These are phyloP conservation scores for Erebia palarica DNA, from an alignment of 2,888 invertebrate genomes.

Conservation along the genomic window DNA sequence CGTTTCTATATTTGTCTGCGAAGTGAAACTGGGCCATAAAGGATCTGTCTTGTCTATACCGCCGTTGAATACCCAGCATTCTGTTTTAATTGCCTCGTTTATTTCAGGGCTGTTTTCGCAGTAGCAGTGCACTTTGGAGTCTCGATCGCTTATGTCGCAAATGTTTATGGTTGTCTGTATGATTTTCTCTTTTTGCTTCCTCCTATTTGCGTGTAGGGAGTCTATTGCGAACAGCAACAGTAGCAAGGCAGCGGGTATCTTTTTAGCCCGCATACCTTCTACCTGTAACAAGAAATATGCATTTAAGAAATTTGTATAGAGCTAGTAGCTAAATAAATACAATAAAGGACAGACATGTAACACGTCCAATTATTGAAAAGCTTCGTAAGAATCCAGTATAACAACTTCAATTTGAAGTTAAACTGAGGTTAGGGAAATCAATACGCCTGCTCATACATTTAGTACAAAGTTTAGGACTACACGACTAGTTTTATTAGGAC, in stretches of 20 bases:
- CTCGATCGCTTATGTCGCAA: conserved; percentile 80
- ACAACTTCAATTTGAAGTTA: too few relatives aligned
- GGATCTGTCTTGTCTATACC: conserved; percentile 86
- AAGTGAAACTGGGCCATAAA: conserved; percentile 88
- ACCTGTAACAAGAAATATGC: conserved; percentile 64
- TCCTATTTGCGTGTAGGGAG: conserved; percentile 71
- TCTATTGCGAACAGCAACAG: conserved; percentile 77
- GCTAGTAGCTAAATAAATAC: too few relatives aligned
- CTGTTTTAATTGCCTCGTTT: conserved; percentile 85
- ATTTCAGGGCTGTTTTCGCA: conserved; percentile 83
- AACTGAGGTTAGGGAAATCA: too few relatives aligned
- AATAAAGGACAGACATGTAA: too few relatives aligned
- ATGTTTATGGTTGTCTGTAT: conserved; percentile 70
- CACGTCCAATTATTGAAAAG: too few relatives aligned
- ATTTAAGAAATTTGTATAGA: not conserved
- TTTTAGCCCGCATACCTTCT: conserved; percentile 79
- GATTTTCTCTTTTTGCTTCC: conserved; percentile 72
- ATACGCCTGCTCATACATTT: too few relatives aligned
- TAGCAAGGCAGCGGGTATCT: conserved; percentile 77
- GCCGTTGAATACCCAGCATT: conserved; percentile 89
- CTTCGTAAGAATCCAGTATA: too few relatives aligned
- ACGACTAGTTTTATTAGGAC: too few relatives aligned
- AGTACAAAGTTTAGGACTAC: too few relatives aligned
- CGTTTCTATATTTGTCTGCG: conserved; percentile 86
- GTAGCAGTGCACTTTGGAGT: conserved; percentile 85